These are phyloP conservation scores for Acrocephalus scirpaceus DNA, from an alignment of 2,797 vertebrate species.

Conservation along the genomic window DNA sequence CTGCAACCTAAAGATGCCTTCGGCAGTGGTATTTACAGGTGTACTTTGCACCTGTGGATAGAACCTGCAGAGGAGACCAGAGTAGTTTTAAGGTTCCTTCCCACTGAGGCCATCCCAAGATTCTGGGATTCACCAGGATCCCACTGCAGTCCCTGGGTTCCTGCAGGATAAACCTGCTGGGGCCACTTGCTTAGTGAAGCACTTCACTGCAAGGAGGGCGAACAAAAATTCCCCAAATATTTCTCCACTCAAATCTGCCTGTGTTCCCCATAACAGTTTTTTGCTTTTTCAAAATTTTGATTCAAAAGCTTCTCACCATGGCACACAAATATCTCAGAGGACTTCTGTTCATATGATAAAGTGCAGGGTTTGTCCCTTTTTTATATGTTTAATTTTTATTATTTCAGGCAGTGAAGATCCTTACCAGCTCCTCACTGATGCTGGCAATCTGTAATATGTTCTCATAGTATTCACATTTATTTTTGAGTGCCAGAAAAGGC, in stretches of 20 bases:
- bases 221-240: not conserved
- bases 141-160: not conserved
- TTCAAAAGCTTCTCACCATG: not conserved
- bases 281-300: not conserved
- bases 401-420: not conserved
- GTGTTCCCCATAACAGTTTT: not conserved
- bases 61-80: not conserved
- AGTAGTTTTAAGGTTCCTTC: not conserved
- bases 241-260: not conserved
- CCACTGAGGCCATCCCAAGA: not conserved
- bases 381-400: not conserved
- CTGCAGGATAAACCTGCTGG: not conserved
- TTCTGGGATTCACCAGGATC: not conserved
- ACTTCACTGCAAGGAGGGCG: not conserved
- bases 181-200: accelerated
- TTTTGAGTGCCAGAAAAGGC: not conserved
- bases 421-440: not conserved
- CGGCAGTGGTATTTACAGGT: not conserved
- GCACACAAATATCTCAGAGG: not conserved
- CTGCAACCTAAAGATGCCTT: too few species aligned
- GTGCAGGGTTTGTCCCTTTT: not conserved
- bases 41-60: accelerated
- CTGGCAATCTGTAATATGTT: not conserved
- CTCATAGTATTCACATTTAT: not conserved
- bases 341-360: not conserved